Conservation (phyloP, 2,888 invertebrate species). For the Poecilus cupreus region DNA sequence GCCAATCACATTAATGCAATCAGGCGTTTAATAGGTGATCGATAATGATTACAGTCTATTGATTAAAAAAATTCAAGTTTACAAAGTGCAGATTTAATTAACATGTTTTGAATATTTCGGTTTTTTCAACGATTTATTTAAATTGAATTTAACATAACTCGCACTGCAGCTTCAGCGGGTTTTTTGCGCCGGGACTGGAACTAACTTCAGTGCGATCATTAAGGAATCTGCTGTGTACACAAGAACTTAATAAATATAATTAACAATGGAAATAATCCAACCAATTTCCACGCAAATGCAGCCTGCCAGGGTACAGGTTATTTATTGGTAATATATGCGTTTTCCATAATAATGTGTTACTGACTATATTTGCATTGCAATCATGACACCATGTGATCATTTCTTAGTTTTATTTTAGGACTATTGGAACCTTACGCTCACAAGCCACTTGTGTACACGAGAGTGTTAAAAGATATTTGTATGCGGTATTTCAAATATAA, state of each 20-base stretch:
- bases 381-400: too few species aligned
- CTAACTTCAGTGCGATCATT: background rate
- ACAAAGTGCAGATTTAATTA: conserved; percentile 57
- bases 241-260: conserved; percentile 15
- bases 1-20: conserved; percentile 59
- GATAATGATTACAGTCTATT: conserved; percentile 54
- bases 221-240: conserved; percentile 10
- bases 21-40: conserved; percentile 58
- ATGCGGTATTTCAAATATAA: too few species aligned
- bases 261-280: background rate
- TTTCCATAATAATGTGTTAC: background rate
- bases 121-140: conserved; percentile 43
- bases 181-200: background rate
- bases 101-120: conserved; percentile 57
- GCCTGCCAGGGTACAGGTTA: background rate
- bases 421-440: too few species aligned
- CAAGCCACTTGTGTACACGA: too few species aligned
- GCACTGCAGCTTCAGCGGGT: background rate
- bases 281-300: background rate
- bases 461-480: too few species aligned
- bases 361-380: too few species aligned
- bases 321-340: background rate
- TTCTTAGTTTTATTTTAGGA: too few species aligned
- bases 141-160: conserved; percentile 49
- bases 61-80: conserved; percentile 52